Evolutionary conservation across 2,113 vertebrate species (phyloP), one percentile per base, ranked within the genome.

Genomic region (Protobothrops mucrosquamatus): DNA sequence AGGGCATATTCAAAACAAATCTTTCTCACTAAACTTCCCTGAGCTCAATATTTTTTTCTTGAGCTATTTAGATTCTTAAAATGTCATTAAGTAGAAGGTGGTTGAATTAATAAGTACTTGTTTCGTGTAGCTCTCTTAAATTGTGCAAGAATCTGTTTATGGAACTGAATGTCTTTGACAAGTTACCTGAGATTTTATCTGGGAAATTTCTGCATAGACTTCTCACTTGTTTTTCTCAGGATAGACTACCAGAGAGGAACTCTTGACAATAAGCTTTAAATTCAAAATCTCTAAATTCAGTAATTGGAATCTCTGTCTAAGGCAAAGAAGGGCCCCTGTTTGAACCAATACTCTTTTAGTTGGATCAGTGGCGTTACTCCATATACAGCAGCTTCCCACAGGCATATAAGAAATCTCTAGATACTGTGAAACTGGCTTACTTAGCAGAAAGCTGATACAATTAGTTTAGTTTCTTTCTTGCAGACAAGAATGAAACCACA

Each of bases 21-120:
- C 95, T 93, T 57, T 94, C 89, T 93, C 91, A 94, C 92, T 94
- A 96, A 94, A 74, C 93, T 48, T 93, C 94, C 92, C 74, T 96
- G 87, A n/a, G 8, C 69, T 93, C 52, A 3, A 48, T 0, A 18
- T 89, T 94, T 96, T 93, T 0, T 43, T 46, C 29, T 64, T 52
- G 7, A 61, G 61, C n/a, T 24, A 95, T 90, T 93, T 96, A 89
- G 59, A 92, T 46, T 96, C 93, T 95, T 94, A 93, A 94, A 96
- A 95, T 95, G 90, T 93, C 87, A 86, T 93, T 34, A 6, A 88
- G 74, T 94, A 94, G 88, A 95, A 91, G 93, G 94, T 91, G 69
- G 91, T 93, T 94, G 91, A 95, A 94, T 95, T 93, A 95, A 95
- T 94, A 95, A 93, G 94, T 86, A 92, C 43, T 94, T 95, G 23